Evolutionary conservation across 53 echinoderm and acorn worm genomes (phyloP).

Genomic region (Zoroaster sp.): DNA sequence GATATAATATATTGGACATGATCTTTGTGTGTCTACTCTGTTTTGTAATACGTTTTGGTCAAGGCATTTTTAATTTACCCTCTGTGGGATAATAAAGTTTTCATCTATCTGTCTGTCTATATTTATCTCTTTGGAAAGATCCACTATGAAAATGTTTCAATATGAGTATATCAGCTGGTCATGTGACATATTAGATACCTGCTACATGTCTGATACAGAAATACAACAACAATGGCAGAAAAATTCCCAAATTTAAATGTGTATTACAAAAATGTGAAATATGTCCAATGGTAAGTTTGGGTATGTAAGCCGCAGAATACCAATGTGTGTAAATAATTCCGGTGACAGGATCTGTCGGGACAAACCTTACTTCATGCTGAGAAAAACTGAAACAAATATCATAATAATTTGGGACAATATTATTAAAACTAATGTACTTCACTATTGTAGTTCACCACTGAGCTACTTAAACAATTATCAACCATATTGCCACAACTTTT

Average conservation of each 20-base stretch:
- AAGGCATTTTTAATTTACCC: too few relatives aligned
- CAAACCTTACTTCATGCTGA: not conserved
- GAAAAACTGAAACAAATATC: not conserved
- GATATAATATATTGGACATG: too few relatives aligned
- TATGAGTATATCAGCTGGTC: not conserved
- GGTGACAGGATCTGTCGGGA: not conserved
- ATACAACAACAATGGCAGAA: not conserved
- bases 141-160: not conserved
- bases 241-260: not conserved
- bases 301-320: not conserved
- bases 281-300: not conserved
- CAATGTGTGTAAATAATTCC: not conserved
- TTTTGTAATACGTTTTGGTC: too few relatives aligned
- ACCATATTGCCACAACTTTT: too few relatives aligned
- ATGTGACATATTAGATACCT: not conserved
- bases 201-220: not conserved
- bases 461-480: too few relatives aligned
- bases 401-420: not conserved
- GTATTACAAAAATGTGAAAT: not conserved
- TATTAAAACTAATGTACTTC: not conserved
- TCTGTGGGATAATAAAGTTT: too few relatives aligned
- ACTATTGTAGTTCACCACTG: too few relatives aligned
- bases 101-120: too few relatives aligned
- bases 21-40: too few relatives aligned
- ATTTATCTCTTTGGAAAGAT: too few relatives aligned